phyloP scores from a whole-genome alignment of 2,888 invertebrate genomes.

The Hydrotaea diabolus region DNA sequence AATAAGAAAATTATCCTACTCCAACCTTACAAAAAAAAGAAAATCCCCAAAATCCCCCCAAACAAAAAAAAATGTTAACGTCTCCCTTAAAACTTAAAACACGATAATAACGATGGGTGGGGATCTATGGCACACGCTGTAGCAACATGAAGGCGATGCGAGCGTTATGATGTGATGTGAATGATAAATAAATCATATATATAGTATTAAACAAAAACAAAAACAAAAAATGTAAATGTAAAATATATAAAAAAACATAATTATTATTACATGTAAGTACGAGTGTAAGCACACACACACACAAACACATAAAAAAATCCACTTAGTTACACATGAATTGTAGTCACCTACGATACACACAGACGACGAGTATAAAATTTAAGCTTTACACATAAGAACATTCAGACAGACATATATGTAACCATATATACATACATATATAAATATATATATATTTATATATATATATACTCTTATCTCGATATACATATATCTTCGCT shows the following conservation, averaged over 20 bases:
- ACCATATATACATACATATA: not conserved
- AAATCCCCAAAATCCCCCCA: too few relatives aligned
- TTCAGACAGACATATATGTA: too few relatives aligned
- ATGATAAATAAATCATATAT: not conserved
- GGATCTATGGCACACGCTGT: not conserved
- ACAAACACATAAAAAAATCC: too few relatives aligned
- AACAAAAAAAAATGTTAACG: too few relatives aligned
- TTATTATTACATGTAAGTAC: not conserved
- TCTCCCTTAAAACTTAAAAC: not conserved
- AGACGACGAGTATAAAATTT: too few relatives aligned
- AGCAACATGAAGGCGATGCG: not conserved
- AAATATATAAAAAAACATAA: not conserved
- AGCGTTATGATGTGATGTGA: too few relatives aligned
- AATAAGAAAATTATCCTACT: not conserved
- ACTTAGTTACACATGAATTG: not conserved
- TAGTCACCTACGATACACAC: not conserved
- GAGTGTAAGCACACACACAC: not conserved
- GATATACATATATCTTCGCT: not conserved
- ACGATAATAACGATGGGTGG: conserved; percentile 1
- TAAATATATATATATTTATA: conserved; percentile 7
- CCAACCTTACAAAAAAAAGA: not conserved
- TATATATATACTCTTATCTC: not conserved
- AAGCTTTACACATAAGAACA: too few relatives aligned
- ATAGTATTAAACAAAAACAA: not conserved
- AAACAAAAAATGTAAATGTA: not conserved